phyloP scores from a whole-genome alignment of 2,888 invertebrate species.

The Girardia tigrina region DNA sequence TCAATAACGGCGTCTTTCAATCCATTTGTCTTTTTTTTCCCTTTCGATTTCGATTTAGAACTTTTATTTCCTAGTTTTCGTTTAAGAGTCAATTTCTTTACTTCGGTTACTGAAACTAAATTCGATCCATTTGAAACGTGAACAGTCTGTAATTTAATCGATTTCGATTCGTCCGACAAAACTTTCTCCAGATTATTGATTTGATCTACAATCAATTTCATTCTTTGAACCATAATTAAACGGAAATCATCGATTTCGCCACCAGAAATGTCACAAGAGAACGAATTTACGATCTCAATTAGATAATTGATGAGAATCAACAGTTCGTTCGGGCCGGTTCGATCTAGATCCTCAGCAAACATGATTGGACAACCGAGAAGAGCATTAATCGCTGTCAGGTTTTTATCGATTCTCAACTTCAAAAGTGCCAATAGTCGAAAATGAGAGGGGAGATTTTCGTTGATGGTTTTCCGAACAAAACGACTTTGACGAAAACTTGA shows the following conservation, averaged over 20 bases:
- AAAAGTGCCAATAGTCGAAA: neutral
- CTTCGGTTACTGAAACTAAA: neutral
- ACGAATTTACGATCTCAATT: neutral
- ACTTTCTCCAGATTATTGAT: neutral
- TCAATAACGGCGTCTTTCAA: too few relatives aligned
- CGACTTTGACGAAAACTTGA: too few relatives aligned
- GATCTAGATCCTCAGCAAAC: neutral
- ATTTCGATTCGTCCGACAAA: neutral
- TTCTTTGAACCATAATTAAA: neutral
- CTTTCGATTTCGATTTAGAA: neutral
- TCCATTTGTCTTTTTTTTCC: neutral
- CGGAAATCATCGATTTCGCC: conserved; percentile 9
- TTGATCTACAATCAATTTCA: conserved; percentile 12
- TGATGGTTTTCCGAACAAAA: neutral
- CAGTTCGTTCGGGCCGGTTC: neutral
- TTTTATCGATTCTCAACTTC: neutral
- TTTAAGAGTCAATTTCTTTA: neutral
- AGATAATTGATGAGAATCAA: neutral
- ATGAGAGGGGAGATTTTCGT: neutral
- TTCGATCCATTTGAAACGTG: neutral
- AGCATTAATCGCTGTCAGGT: neutral
- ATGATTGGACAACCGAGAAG: conserved; percentile 1
- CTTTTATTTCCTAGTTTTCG: neutral
- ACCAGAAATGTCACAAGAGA: neutral
- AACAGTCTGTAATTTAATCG: neutral